Evolutionary conservation across 2,113 vertebrate species (phyloP).

Genomic region (Phaethornis superciliosus): DNA sequence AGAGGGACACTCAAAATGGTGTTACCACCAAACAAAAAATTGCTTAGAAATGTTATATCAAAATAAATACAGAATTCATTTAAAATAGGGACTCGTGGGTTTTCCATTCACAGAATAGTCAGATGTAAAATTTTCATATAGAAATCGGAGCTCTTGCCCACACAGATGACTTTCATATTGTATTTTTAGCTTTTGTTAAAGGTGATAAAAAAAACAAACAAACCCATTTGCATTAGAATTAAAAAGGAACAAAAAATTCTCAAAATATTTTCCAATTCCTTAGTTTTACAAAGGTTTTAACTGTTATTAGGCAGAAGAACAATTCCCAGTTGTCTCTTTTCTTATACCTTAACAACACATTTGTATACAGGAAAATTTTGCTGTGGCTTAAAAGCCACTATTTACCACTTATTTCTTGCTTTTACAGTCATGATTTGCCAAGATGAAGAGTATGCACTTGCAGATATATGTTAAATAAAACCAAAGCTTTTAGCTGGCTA

Average conservation of each 20-base stretch:
- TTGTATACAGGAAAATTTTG: background rate
- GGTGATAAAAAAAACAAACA: background rate
- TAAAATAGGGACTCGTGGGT: fast-evolving
- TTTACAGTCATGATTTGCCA: background rate
- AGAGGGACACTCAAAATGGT: background rate
- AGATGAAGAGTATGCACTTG: background rate
- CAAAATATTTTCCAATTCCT: background rate
- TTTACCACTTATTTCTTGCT: background rate
- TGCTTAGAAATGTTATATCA: background rate
- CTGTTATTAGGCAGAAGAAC: background rate
- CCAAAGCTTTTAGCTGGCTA: constrained; percentile 15
- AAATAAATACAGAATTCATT: background rate
- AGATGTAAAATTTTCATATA: background rate
- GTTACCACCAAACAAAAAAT: background rate
- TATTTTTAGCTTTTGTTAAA: background rate
- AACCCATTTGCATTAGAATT: background rate
- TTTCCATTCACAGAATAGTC: background rate
- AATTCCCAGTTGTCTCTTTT: background rate
- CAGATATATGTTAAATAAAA: constrained; percentile 6
- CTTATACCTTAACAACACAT: background rate
- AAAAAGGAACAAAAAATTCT: background rate
- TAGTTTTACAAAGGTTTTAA: background rate
- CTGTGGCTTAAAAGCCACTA: background rate
- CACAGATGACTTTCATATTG: background rate
- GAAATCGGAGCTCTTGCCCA: background rate